Percentiles rank a stretch among this genome's conserved stretches.
These are phyloP conservation scores for Morbakka virulenta DNA, from an alignment of 30 jellyfish, hydroid and myxozoan species.

Conservation along the genomic window DNA sequence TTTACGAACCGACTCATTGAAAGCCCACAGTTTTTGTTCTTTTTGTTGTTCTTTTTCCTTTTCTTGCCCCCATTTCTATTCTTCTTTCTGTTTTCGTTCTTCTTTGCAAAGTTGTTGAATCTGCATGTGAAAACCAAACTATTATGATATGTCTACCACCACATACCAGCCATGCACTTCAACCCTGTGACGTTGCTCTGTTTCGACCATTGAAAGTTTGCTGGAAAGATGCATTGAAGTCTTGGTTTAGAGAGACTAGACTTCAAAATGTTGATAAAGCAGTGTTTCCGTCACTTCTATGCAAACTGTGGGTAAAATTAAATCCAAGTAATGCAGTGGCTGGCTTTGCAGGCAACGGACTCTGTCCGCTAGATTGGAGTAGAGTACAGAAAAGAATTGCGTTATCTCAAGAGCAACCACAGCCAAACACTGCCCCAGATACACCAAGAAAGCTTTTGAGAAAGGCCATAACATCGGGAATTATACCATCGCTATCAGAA, in stretches of 20 bases:
- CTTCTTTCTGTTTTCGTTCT: too few relatives aligned
- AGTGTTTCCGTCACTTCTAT: slow-evolving; percentile 10
- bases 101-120: slow-evolving; percentile 14
- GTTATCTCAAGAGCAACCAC: too few relatives aligned
- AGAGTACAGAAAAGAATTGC: slow-evolving; percentile 9
- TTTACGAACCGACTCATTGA: too few relatives aligned
- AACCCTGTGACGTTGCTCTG: slow-evolving; percentile 5
- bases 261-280: slow-evolving; percentile 47
- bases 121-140: neutral
- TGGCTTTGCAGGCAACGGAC: neutral
- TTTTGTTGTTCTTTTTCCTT: too few relatives aligned
- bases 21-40: too few relatives aligned
- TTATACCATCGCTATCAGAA: slow-evolving; percentile 6
- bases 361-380: neutral
- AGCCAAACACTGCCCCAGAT: too few relatives aligned
- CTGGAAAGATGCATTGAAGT: neutral
- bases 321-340: too few relatives aligned
- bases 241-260: slow-evolving; percentile 15
- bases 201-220: too few relatives aligned
- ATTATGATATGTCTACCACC: slow-evolving; percentile 12
- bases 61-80: too few relatives aligned
- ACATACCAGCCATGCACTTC: too few relatives aligned
- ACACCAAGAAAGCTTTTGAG: neutral
- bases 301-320: slow-evolving; percentile 1
- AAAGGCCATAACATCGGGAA: neutral